A percentile compares a stretch with the other conserved stretches of the same genome.
phyloP scores from a whole-genome alignment of 2,113 vertebrate species.

The Gallinago media region DNA sequence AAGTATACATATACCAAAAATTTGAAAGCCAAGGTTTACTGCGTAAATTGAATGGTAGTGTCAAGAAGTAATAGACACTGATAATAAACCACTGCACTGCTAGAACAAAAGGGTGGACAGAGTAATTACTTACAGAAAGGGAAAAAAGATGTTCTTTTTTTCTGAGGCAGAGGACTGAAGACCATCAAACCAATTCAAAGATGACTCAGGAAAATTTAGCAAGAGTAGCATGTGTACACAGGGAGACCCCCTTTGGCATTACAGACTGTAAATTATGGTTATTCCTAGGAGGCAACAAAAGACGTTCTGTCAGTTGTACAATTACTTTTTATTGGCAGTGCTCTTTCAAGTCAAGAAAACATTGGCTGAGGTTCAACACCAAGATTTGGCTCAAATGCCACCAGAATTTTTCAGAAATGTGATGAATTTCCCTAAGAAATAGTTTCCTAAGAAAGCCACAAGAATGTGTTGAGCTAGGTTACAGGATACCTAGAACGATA shows the following conservation, averaged over 20 bases:
- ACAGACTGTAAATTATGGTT: constrained; percentile 60
- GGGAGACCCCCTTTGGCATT: constrained; percentile 55
- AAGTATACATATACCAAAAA: not conserved
- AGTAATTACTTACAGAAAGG: not conserved
- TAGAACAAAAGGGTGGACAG: not conserved
- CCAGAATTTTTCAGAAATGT: constrained; percentile 78
- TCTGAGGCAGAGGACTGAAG: constrained; percentile 15
- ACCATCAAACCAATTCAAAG: not conserved
- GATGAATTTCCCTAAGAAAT: constrained; percentile 79
- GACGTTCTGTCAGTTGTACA: constrained; percentile 75
- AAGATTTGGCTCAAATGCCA: constrained; percentile 77
- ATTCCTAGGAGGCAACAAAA: constrained; percentile 76
- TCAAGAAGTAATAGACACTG: not conserved
- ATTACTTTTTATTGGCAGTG: constrained; percentile 77
- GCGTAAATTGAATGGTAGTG: not conserved
- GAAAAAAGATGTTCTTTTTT: not conserved
- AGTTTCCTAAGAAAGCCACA: constrained; percentile 76
- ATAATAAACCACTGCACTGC: not conserved
- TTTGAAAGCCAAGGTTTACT: not conserved
- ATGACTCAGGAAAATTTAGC: constrained; percentile 42
- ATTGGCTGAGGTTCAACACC: constrained; percentile 74
- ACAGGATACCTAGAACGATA: constrained; percentile 23
- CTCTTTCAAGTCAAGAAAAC: constrained; percentile 78
- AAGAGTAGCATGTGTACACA: not conserved
- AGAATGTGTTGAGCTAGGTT: constrained; percentile 60